A percentile compares a stretch with the other conserved stretches of the same genome.
Evolutionary conservation across 2,797 vertebrate genomes (phyloP).

Genomic region (Todus mexicanus): DNA sequence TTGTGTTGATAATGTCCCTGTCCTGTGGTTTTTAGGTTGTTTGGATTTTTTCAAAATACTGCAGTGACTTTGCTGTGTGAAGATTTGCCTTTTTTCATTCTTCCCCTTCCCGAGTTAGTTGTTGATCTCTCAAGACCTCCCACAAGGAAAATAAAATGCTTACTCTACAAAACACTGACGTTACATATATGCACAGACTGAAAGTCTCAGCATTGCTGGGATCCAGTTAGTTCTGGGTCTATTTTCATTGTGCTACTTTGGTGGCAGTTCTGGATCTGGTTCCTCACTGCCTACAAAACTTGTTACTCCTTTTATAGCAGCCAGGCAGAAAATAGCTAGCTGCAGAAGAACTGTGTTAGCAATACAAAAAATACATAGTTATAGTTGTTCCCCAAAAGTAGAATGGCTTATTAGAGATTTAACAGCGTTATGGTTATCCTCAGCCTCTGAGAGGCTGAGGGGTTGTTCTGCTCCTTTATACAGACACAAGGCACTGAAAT

Average conservation of each 20-base stretch:
- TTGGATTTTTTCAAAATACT: neutral
- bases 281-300: neutral
- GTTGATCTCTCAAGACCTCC: neutral
- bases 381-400: neutral
- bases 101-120: neutral
- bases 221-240: neutral
- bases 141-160: neutral
- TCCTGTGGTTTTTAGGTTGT: neutral
- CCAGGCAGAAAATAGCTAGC: neutral
- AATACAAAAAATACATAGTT: neutral
- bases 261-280: neutral
- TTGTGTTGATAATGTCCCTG: neutral
- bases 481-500: conserved; percentile 10
- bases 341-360: neutral
- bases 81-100: neutral
- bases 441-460: neutral
- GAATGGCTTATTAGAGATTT: neutral
- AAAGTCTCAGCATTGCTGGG: neutral
- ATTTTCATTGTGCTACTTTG: neutral
- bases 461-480: neutral
- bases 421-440: neutral
- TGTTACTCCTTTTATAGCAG: neutral
- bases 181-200: neutral
- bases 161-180: neutral
- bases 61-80: neutral